Base-by-base conservation (phyloP, 2,797 vertebrate genomes). In the Podargus strigoides region DNA sequence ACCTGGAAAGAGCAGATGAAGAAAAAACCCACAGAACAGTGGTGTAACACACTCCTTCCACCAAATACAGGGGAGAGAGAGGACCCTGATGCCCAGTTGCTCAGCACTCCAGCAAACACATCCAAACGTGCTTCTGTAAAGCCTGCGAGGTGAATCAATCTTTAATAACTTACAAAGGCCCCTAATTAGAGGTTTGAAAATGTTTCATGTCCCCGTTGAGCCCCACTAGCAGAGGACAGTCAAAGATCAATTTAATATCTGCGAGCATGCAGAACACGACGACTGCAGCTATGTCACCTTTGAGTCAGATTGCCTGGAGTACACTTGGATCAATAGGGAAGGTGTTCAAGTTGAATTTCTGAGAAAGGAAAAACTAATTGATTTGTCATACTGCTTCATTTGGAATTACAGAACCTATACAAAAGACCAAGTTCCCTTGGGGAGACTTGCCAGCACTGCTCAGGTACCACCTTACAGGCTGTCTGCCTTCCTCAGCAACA, bases 211-310 rank as follows among this genome's bases (percentile, higher is more conserved):
- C 73, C 60, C 72, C 7, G 11, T 58, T 37, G 63, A 90, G 60
- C 73, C 79, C 66, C 55, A 30, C 49, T 28, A 22, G 49, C 1
- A 75, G 49, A 28, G 37, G 81, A 50, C 1, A 20, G 60, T 56
- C 66, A 88, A 34, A 75, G 95, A 86, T 68, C 88, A 93, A 30
- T 68, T 79, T 9, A 44, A 41, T 27, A 53, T 14, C 85, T 85
- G 62, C 62, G 69, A 60, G 91, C 56, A 55, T 3, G 46, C 52
- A 59, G 49, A 52, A 78, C 76, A 46, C 1, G 7, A 78, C 63
- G 78, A 64, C 24, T 56, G 76, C 67, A 66, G 56, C 69, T 16
- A 7, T 46, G 63, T 32, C 93, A 84, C 60, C 72, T 75, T 26
- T 5, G 73, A 85, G 68, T 8, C 12, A 14, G n/a, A 20, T 19